Conservation (phyloP, 1,140 invertebrate genomes). For the Colletes gigas region DNA sequence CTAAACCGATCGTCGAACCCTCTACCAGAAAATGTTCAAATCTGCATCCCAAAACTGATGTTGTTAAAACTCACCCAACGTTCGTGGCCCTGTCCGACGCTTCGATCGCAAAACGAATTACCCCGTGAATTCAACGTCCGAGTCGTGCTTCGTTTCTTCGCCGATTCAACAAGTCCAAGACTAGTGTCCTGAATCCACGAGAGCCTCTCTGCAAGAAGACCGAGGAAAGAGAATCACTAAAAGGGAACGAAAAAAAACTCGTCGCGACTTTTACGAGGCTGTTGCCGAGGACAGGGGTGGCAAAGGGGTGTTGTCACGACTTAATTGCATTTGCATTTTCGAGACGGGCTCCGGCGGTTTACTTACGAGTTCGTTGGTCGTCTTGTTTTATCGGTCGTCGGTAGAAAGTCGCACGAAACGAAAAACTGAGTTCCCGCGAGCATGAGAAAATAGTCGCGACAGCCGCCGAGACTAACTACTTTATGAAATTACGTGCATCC, state of each 20-base stretch:
- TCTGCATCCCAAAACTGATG: background rate
- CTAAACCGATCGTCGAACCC: too few relatives aligned
- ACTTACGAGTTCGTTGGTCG: conserved; percentile 42
- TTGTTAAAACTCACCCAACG: background rate
- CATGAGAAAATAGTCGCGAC: conserved; percentile 28
- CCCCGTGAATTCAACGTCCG: background rate
- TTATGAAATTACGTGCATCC: conserved; percentile 51
- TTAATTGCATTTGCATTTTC: conserved; percentile 67
- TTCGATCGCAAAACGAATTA: background rate
- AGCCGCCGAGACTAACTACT: conserved; percentile 43
- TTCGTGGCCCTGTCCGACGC: background rate
- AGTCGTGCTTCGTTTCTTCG: background rate
- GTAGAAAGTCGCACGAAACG: background rate
- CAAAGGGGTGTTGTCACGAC: conserved; percentile 29
- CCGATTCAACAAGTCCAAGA: conserved; percentile 11
- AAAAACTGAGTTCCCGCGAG: background rate
- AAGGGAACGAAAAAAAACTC: background rate
- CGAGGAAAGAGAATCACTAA: background rate
- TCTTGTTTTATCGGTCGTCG: conserved; percentile 33
- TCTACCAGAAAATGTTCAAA: background rate
- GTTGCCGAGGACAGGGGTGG: background rate
- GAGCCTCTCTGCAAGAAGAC: background rate
- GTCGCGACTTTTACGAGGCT: background rate
- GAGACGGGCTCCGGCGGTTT: background rate
- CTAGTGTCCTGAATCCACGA: background rate